Percentiles rank a stretch among this genome's conserved stretches.
These are phyloP conservation scores for Ephialtes manifestator DNA, from an alignment of 2,888 invertebrate genomes.

Conservation along the genomic window DNA sequence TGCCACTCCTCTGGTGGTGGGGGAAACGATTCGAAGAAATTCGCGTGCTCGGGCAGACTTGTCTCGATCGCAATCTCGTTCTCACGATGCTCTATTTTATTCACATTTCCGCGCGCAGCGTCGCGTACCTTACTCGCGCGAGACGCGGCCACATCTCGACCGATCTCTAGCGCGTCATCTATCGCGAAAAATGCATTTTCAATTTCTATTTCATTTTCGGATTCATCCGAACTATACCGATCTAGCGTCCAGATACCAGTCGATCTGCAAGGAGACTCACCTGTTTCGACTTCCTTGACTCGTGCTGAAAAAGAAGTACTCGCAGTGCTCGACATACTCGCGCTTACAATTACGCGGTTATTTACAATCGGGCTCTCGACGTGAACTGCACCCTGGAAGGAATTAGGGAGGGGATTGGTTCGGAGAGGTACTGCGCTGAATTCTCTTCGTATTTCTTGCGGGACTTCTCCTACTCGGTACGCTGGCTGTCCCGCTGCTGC, in stretches of 20 bases:
- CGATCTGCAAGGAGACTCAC: neutral
- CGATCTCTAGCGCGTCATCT: neutral
- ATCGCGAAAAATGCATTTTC: neutral
- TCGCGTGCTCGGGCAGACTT: neutral
- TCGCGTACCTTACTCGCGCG: neutral
- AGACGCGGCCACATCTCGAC: neutral
- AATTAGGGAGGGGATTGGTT: neutral
- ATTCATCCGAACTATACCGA: neutral
- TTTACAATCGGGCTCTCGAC: neutral
- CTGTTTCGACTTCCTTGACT: neutral
- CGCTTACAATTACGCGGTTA: neutral
- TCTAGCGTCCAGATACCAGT: neutral
- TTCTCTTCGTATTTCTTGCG: neutral
- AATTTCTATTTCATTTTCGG: neutral
- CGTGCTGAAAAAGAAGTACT: neutral
- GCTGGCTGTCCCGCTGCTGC: slow-evolving; percentile 28
- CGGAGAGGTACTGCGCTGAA: neutral
- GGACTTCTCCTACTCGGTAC: neutral
- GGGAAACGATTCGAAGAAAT: neutral
- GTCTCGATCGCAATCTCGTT: neutral
- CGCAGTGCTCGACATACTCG: neutral
- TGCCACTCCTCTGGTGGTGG: neutral
- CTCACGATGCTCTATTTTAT: neutral
- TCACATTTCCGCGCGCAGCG: neutral
- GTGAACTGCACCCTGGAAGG: neutral